A percentile compares a stretch with the other conserved stretches of the same genome.
phyloP scores from a whole-genome alignment of 2,113 vertebrate species.

The Tragelaphus strepsiceros region DNA sequence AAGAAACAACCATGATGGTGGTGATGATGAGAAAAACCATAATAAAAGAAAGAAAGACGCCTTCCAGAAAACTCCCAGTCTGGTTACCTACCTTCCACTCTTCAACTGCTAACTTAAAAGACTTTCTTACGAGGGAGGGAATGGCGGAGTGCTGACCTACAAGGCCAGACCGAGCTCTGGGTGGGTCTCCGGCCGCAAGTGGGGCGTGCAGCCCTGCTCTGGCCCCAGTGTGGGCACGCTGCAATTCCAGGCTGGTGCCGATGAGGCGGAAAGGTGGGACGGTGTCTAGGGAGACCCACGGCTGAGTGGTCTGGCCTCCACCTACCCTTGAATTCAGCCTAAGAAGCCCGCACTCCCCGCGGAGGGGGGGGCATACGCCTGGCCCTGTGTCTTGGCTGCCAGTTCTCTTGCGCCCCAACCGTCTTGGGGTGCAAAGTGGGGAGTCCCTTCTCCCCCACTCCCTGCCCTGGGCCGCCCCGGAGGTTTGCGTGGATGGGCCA shows the following conservation, averaged over 20 bases:
- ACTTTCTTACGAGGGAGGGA: slow-evolving; percentile 91
- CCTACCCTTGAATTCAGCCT: slow-evolving; percentile 80
- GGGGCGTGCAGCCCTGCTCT: not conserved
- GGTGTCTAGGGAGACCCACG: slow-evolving; percentile 75
- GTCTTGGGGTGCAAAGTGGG: not conserved
- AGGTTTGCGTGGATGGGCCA: not conserved
- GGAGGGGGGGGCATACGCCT: slow-evolving; percentile 66
- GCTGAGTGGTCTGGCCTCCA: slow-evolving; percentile 80
- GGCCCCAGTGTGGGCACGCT: not conserved
- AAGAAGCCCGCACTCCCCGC: slow-evolving; percentile 59
- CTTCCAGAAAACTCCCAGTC: slow-evolving; percentile 78
- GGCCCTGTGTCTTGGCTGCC: slow-evolving; percentile 56
- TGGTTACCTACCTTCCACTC: slow-evolving; percentile 95
- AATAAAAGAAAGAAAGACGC: slow-evolving; percentile 78
- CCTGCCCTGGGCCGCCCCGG: slow-evolving; percentile 54
- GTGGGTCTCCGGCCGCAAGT: slow-evolving; percentile 72
- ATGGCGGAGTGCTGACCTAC: slow-evolving; percentile 67
- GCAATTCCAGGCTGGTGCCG: not conserved
- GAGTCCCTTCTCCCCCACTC: slow-evolving; percentile 45
- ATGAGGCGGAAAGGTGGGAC: not conserved
- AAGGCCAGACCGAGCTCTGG: slow-evolving; percentile 77
- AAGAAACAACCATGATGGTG: slow-evolving; percentile 63
- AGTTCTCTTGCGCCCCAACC: slow-evolving; percentile 63
- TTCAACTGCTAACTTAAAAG: slow-evolving; percentile 89
- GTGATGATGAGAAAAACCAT: slow-evolving; percentile 74